Evolutionary conservation across 2,888 invertebrate species (phyloP), one percentile per base, ranked within the genome.

Genomic region (Pachycephus smyrnensis): DNA sequence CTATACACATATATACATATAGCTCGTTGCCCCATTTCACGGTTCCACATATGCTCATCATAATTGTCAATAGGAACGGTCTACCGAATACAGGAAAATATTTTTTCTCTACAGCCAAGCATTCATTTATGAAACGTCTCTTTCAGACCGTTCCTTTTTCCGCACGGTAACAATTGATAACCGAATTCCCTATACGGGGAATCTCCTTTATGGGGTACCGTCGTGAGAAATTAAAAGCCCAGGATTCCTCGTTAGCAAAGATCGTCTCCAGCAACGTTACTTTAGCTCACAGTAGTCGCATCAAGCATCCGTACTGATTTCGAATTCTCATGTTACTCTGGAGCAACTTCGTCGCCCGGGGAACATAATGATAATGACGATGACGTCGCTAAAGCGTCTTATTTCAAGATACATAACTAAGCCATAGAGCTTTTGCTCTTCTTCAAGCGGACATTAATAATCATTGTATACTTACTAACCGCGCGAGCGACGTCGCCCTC

Each of bases 401-500:
- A 55, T 23, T 55, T 23, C 55, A 23, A 1, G 0, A 23, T 55
- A 23, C 55, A 23, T 55, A 55, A 9, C 15, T 23, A 55, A 55
- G 55, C 23, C 55, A 55, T 55, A 55, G 1, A 23, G 23, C 55
- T 9, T 55, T 23, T 55, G 23, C 55, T 55, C 55, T 55, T 23
- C 23, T 71, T 71, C 71, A 12, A 30, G 12, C 15, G 36, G 4
- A n/a, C 74, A 74, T 74, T 74, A 74, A 74, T 74, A 74, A 74
- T 74, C 74, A 74, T 74, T 74, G 74, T 36, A 33, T 36, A 74
- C 74, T 74, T 74, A 74, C 37, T 35, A 36, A 74, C 74, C 74
- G 3, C 73, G 23, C 36, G 33, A 35, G 33, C 36, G 23, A 35
- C 74, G 1, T 35, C 36, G 11, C 23, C 12, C 32, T 23, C 55